Evolutionary conservation across 2,888 invertebrate species (phyloP).

Genomic region (Zaprionus obscuricornis): DNA sequence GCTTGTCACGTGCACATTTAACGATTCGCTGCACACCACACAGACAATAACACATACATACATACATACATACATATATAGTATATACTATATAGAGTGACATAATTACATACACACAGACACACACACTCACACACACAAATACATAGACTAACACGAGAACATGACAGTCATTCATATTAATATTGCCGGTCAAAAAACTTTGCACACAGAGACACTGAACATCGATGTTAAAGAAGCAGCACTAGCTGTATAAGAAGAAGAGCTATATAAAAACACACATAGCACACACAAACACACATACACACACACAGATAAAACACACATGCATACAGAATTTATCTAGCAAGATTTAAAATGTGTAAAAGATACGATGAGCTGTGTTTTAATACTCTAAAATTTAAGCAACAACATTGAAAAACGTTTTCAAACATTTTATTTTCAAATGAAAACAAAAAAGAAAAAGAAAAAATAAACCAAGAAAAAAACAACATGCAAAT

Average conservation of each 20-base stretch:
- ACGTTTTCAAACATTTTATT: no score
- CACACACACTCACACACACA: conserved; percentile 18
- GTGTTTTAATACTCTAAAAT: no score
- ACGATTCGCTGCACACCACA: conserved; percentile 67
- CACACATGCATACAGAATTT: background rate
- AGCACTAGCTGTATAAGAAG: conserved; percentile 15
- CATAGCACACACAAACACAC: no score
- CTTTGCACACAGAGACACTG: conserved; percentile 13
- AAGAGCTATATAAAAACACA: conserved; percentile 12
- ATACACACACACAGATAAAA: no score
- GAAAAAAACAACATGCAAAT: conserved; percentile 37
- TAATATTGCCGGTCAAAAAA: conserved; percentile 69
- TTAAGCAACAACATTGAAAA: no score
- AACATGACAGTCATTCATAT: conserved; percentile 70
- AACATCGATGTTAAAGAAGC: conserved; percentile 1
- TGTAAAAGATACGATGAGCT: no score
- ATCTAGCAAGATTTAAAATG: no score
- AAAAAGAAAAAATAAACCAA: no score
- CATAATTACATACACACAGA: conserved; percentile 33
- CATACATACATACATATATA: conserved; percentile 9
- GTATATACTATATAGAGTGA: conserved; percentile 14
- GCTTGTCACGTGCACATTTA: conserved; percentile 79
- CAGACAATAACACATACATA: conserved; percentile 17
- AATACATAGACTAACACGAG: conserved; percentile 26
- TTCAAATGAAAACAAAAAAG: no score